Percentiles rank a stretch among this genome's conserved stretches.
Evolutionary conservation across 2,888 invertebrate genomes (phyloP).

Genomic region (Aphelenchoides bicaudatus): DNA sequence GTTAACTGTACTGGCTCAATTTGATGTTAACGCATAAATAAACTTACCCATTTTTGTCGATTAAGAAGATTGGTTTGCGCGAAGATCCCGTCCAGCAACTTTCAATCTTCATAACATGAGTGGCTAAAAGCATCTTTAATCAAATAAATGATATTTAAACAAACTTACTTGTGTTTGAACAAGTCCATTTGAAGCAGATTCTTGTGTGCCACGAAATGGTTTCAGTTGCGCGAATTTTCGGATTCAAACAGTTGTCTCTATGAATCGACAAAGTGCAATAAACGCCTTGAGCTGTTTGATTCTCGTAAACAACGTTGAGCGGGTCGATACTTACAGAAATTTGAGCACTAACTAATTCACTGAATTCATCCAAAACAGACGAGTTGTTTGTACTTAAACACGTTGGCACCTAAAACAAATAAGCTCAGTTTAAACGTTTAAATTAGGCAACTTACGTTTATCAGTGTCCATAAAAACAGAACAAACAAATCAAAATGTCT

Average conservation of each 20-base stretch:
- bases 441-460: too few relatives aligned
- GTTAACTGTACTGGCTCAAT: too few relatives aligned
- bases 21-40: too few relatives aligned
- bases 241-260: conserved; percentile 18
- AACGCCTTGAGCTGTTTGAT: conserved; percentile 10
- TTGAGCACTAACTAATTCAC: conserved; percentile 30
- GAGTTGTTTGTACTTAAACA: too few relatives aligned
- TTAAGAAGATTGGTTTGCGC: conserved; percentile 31
- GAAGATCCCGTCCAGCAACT: conserved; percentile 41
- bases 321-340: conserved; percentile 35
- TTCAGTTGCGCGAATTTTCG: conserved; percentile 14
- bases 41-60: conserved; percentile 32
- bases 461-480: too few relatives aligned
- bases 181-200: conserved; percentile 32
- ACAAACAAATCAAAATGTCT: too few relatives aligned
- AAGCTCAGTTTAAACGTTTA: too few relatives aligned
- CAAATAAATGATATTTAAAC: neutral
- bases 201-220: conserved; percentile 35
- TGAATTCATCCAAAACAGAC: conserved; percentile 27
- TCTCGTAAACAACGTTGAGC: conserved; percentile 27
- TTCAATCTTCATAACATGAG: conserved; percentile 35
- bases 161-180: conserved; percentile 18
- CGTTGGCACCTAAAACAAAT: too few relatives aligned
- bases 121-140: conserved; percentile 12
- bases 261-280: conserved; percentile 21